Evolutionary conservation across 1,140 invertebrate species (phyloP).

Genomic region (Holotrichia oblita): DNA sequence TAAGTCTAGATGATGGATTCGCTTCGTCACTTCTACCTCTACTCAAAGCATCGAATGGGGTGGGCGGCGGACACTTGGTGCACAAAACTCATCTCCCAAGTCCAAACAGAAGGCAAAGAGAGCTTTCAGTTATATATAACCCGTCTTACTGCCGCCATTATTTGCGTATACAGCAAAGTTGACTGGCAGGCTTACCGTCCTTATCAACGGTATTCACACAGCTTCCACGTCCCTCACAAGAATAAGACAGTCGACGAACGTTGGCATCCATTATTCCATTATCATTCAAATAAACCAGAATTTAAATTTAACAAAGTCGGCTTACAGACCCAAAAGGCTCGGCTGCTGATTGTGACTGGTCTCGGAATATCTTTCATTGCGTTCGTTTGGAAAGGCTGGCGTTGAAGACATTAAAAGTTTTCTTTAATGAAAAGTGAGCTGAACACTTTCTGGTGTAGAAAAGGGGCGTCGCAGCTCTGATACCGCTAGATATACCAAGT

Average conservation of each 20-base stretch:
- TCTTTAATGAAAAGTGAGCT: slow-evolving; percentile 6
- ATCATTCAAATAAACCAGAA: slow-evolving; percentile 53
- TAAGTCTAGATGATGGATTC: neutral
- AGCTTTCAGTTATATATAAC: slow-evolving; percentile 34
- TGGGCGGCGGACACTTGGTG: neutral
- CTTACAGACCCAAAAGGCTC: slow-evolving; percentile 40
- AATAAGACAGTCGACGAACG: slow-evolving; percentile 48
- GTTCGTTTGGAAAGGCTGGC: slow-evolving; percentile 15
- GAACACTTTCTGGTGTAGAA: neutral
- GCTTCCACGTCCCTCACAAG: slow-evolving; percentile 48
- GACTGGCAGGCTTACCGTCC: slow-evolving; percentile 49
- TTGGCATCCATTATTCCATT: slow-evolving; percentile 51
- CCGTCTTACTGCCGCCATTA: slow-evolving; percentile 20
- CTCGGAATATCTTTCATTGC: slow-evolving; percentile 23
- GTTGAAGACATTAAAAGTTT: slow-evolving; percentile 34
- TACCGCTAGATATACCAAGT: neutral
- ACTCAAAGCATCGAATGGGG: neutral
- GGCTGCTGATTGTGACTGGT: slow-evolving; percentile 19
- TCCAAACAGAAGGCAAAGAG: slow-evolving; percentile 20
- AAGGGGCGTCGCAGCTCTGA: neutral
- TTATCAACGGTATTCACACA: slow-evolving; percentile 53
- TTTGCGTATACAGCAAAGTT: slow-evolving; percentile 31
- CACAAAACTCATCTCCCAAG: slow-evolving; percentile 16
- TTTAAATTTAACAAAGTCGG: slow-evolving; percentile 52
- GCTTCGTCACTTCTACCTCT: neutral